Evolutionary conservation across 1,140 invertebrate species (phyloP).

Genomic region (Saccostrea echinata): DNA sequence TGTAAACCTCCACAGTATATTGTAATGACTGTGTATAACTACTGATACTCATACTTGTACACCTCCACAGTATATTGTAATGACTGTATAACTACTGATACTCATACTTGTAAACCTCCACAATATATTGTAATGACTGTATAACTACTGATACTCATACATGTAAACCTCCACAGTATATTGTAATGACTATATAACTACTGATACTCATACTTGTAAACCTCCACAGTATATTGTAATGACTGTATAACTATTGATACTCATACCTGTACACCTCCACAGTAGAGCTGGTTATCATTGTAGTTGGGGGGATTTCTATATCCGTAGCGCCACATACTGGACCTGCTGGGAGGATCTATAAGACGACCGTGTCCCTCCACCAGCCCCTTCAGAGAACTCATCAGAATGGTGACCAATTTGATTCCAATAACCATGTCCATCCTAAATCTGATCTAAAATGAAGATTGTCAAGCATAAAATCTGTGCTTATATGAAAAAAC

Average conservation of each 20-base stretch:
- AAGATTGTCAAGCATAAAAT: neutral
- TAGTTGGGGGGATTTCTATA: constrained; percentile 96
- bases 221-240: too few species aligned
- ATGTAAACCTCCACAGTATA: too few species aligned
- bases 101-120: too few species aligned
- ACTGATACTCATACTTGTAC: too few species aligned
- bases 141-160: too few species aligned
- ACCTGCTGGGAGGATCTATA: constrained; percentile 94
- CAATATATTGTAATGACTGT: too few species aligned
- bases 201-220: too few species aligned
- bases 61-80: too few species aligned
- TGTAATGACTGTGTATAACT: too few species aligned
- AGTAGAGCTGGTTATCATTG: constrained; percentile 92
- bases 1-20: too few species aligned
- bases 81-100: too few species aligned
- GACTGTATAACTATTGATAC: neutral
- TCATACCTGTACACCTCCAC: constrained; percentile 84
- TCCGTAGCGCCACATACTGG: constrained; percentile 96
- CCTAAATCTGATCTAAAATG: neutral
- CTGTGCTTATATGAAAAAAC: neutral
- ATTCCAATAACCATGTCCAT: neutral
- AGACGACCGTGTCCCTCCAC: constrained; percentile 87
- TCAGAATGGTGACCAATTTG: neutral
- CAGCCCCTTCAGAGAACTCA: neutral
- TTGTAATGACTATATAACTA: too few species aligned